These are phyloP conservation scores for Copsychus sechellarum DNA, from an alignment of 2,113 vertebrate genomes.

Conservation along the genomic window DNA sequence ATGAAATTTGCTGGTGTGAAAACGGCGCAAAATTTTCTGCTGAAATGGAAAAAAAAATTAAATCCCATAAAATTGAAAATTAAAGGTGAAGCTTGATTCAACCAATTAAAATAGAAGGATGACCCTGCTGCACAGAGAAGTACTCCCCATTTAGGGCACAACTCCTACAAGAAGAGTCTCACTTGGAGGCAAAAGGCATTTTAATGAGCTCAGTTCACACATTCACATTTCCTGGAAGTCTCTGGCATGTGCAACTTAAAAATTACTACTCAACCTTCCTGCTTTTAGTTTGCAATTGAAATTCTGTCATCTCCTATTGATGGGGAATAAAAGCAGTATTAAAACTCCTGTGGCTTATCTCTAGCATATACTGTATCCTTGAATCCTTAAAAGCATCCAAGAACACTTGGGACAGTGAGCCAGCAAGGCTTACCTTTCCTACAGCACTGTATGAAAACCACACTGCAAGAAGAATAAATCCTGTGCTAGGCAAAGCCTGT, in stretches of 20 bases:
- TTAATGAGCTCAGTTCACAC: conserved; percentile 59
- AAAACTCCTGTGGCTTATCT: rapidly evolving
- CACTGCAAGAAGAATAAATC: rapidly evolving
- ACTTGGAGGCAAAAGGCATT: conserved; percentile 10
- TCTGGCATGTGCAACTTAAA: not conserved
- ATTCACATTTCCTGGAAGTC: not conserved
- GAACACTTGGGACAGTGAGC: not conserved
- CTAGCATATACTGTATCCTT: not conserved
- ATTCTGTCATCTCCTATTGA: not conserved
- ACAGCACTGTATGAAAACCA: not conserved
- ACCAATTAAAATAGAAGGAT: not conserved
- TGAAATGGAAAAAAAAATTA: not conserved
- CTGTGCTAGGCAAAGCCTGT: not conserved
- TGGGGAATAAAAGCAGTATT: not conserved
- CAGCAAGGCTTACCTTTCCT: not conserved
- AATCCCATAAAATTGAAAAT: not conserved
- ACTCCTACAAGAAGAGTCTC: conserved; percentile 45
- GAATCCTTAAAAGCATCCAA: not conserved
- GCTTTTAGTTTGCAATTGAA: not conserved
- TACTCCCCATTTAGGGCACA: not conserved
- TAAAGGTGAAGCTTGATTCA: not conserved
- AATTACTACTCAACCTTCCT: not conserved
- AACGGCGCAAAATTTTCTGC: not conserved
- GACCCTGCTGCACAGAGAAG: conserved; percentile 4
- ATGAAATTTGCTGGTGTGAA: not conserved